Base-by-base conservation (phyloP, 2,888 invertebrate species). In the Clitarchus hookeri region DNA sequence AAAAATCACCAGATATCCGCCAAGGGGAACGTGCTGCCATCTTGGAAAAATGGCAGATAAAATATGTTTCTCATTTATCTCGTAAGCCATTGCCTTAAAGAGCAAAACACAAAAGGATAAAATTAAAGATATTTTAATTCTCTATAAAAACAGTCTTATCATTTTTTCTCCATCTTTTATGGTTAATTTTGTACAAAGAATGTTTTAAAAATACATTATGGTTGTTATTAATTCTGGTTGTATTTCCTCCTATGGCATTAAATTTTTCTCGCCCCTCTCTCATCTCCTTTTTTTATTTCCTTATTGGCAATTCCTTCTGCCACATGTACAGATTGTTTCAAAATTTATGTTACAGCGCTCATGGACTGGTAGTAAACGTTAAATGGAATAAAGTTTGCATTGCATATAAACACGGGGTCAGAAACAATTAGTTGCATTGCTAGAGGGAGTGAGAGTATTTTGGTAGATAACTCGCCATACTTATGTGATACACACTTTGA, bases 1-100 rank as follows among this genome's bases (percentile, higher is more conserved):
- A 79, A 79, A 79, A 79, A 79, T 79, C 79, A 79, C 79, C 79
- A 16, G 2, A 79, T 16, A 25, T 79, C 25, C 79, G 79, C 25
- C 12, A 79, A 16, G 79, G 79, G 79, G 79, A 79, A 79, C 79
- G 25, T 79, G 79, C 79, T 19, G 27, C 79, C 79, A 79, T 79
- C 79, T 79, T 79, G 79, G 79, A 79, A 79, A 79, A 26, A 79
- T 6, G 25, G 79, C 6, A 6, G 27, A 79, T 9, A 79, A 79
- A 79, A 79, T 79, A 27, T 36, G 36, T 36, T 36, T 36, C 36
- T 36, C 36, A 36, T 36, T 36, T 36, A 36, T 36, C 79, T 79
- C 79, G 9, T 79, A 8, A 79, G 6, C 79, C 27, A 19, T 79
- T 79, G 79, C 79, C 0, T 27, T 79, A 16, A 27, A 23, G 6